These are phyloP conservation scores for Helarctos malayanus DNA, from an alignment of 2,797 vertebrate genomes.

Conservation along the genomic window DNA sequence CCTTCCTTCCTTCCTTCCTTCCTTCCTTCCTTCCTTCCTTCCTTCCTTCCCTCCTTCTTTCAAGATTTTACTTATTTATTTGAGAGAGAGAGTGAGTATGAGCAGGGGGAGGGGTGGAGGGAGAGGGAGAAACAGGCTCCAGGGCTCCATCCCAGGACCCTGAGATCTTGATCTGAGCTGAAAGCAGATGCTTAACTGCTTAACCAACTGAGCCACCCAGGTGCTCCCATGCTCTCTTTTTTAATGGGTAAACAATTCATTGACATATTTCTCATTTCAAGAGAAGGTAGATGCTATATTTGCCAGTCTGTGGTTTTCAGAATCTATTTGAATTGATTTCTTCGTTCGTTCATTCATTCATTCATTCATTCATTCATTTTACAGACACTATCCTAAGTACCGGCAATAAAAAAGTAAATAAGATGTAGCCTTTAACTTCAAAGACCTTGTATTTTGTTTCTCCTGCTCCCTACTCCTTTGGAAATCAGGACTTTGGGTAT, in stretches of 20 bases:
- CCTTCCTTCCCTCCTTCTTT: background rate
- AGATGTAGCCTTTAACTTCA: background rate
- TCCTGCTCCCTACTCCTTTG: background rate
- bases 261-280: background rate
- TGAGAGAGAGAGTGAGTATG: background rate
- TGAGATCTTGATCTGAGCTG: background rate
- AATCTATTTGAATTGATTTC: background rate
- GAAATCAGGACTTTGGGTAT: background rate
- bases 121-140: background rate
- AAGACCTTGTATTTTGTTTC: background rate
- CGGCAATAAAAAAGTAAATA: background rate
- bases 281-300: background rate
- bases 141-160: background rate
- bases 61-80: background rate
- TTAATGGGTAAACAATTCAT: background rate
- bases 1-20: no score
- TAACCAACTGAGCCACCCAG: background rate
- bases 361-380: background rate
- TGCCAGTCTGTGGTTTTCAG: background rate
- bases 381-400: no score
- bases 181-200: background rate
- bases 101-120: background rate
- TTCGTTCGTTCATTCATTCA: background rate
- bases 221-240: background rate
- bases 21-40: no score